Conservation (phyloP, 1,140 invertebrate species). For the Drosophila nigromelanica region DNA sequence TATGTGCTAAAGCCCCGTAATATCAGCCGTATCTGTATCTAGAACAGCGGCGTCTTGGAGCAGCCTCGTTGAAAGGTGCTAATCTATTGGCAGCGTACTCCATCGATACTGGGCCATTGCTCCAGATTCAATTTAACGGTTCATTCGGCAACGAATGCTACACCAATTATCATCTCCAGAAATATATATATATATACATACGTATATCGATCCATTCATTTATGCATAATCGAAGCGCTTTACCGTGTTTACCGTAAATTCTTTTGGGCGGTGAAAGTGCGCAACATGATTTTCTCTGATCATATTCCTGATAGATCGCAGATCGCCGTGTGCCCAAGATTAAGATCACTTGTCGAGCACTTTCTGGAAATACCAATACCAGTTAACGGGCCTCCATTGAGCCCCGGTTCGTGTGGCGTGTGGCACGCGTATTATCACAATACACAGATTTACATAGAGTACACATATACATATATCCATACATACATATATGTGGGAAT, state of each 20-base stretch:
- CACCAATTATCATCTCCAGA: slow-evolving; percentile 57
- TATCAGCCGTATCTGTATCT: slow-evolving; percentile 49
- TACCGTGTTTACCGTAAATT: slow-evolving; percentile 59
- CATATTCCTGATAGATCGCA: neutral
- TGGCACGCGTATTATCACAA: slow-evolving; percentile 60
- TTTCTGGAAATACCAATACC: slow-evolving; percentile 7
- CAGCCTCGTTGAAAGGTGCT: slow-evolving; percentile 65
- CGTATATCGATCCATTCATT: slow-evolving; percentile 61
- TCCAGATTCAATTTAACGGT: slow-evolving; percentile 77
- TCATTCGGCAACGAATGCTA: slow-evolving; percentile 64
- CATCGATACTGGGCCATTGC: slow-evolving; percentile 68
- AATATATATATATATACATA: slow-evolving; percentile 39
- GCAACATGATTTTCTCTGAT: slow-evolving; percentile 41
- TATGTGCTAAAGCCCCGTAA: slow-evolving; percentile 13
- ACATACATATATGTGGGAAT: slow-evolving; percentile 13
- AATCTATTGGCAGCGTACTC: slow-evolving; percentile 60
- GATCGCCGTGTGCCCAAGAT: slow-evolving; percentile 1
- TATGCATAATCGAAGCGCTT: slow-evolving; percentile 55
- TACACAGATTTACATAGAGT: slow-evolving; percentile 18
- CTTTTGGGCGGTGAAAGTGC: slow-evolving; percentile 74
- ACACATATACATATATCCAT: slow-evolving; percentile 16
- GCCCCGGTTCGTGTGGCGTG: slow-evolving; percentile 44
- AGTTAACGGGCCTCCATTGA: neutral
- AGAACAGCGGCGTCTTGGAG: slow-evolving; percentile 54
- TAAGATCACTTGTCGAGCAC: neutral